Evolutionary conservation across 2,797 vertebrate species (phyloP), one percentile per base, ranked within the genome.

Genomic region (Bradypus variegatus): DNA sequence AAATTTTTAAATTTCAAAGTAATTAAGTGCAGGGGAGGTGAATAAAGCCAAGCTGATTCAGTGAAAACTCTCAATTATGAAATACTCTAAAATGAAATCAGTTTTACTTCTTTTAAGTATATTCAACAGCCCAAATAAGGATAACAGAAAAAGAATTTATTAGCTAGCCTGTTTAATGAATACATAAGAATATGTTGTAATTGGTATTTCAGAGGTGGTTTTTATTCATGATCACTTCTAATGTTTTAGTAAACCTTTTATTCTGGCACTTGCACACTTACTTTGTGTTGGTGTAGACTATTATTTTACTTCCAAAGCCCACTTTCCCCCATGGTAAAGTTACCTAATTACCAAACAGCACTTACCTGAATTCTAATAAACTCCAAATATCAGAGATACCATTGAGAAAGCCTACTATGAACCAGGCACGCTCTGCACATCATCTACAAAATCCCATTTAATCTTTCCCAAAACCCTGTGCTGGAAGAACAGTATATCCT

Each of bases 281-380:
- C 41, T 86, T 81, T 77, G 27, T 82, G 14, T 91, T 67, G 25
- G 50, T 77, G 75, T 72, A 79, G 69, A 88, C 45, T 75, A 15
- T 82, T 78, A 78, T 86, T 92, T 93, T 79, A n/a, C 73, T 83
- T 84, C 70, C 69, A 25, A 93, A 93, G 25, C 12, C 55, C 14
- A 13, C 62, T 91, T 89, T 79, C 72, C 19, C 36, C 33, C 13
- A 3, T 23, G 4, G 1, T 55, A 55, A 81, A 92, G 86, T 73
- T 67, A 31, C 23, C 10, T 11, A 55, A 12, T 86, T 88, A 23
- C 64, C 38, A 81, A 38, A 33, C 25, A 88, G 86, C 64, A 8
- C 16, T 81, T 83, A 64, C 9, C 62, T 60, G 50, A 79, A 77
- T 72, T 70, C 33, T 25, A 73, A 41, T 62, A 53, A 81, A 58